These are phyloP conservation scores for Athene noctua DNA, from an alignment of 2,113 vertebrate genomes.

Conservation along the genomic window DNA sequence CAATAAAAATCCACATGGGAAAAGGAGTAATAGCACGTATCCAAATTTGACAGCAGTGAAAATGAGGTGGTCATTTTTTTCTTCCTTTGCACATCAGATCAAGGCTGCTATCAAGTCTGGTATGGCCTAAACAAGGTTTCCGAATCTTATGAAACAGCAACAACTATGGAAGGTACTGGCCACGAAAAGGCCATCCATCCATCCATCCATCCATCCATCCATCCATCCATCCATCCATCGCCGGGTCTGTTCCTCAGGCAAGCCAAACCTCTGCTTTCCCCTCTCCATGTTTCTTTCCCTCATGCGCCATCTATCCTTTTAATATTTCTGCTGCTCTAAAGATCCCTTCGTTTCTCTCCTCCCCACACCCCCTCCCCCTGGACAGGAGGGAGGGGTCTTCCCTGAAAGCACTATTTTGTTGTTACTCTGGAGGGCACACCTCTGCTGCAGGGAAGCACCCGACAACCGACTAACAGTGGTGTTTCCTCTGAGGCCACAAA, in stretches of 20 bases:
- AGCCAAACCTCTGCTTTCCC: no score
- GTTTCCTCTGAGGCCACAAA: neutral
- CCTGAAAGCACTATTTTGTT: fast-evolving
- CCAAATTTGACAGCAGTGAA: neutral
- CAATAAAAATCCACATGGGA: neutral
- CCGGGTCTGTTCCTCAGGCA: no score
- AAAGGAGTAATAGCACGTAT: neutral
- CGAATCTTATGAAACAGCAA: fast-evolving
- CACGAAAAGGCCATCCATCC: fast-evolving
- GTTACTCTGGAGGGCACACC: neutral
- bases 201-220: no score
- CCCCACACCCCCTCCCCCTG: neutral
- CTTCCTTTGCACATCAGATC: fast-evolving
- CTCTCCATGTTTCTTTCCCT: fast-evolving
- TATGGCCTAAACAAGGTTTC: no score
- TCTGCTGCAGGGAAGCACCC: neutral
- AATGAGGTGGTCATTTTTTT: neutral
- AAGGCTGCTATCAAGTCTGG: fast-evolving
- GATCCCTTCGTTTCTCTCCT: neutral
- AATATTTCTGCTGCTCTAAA: neutral
- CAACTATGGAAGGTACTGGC: neutral
- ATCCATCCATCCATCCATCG: no score
- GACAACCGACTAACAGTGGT: fast-evolving
- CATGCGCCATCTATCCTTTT: fast-evolving
- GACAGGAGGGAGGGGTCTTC: neutral